Percentiles rank a stretch among this genome's conserved stretches.
These are phyloP conservation scores for Microctonus brassicae DNA, from an alignment of 2,888 invertebrate genomes.

Conservation along the genomic window DNA sequence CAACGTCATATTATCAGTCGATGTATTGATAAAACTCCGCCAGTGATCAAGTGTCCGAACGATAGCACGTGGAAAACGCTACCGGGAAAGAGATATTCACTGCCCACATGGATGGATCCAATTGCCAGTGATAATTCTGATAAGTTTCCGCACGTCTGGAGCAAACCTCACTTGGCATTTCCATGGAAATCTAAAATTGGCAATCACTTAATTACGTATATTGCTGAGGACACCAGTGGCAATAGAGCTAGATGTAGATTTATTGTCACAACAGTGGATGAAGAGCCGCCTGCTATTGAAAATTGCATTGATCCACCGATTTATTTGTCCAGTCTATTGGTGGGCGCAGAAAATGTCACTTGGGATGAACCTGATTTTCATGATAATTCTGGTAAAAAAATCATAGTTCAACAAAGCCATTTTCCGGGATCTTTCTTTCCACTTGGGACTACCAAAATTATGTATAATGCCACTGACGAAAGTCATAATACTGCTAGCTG, in stretches of 20 bases:
- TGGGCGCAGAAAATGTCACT: constrained; percentile 68
- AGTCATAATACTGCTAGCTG: constrained; percentile 75
- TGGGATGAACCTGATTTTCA: constrained; percentile 75
- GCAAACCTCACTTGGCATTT: constrained; percentile 73
- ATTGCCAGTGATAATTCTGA: constrained; percentile 73
- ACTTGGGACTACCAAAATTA: constrained; percentile 73
- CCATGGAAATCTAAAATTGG: constrained; percentile 75
- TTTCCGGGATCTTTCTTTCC: constrained; percentile 70
- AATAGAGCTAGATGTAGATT: constrained; percentile 77
- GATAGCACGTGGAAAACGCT: constrained; percentile 70
- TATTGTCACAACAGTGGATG: constrained; percentile 73
- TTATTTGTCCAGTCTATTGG: constrained; percentile 63
- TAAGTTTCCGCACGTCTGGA: constrained; percentile 72
- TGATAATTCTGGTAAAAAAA: constrained; percentile 73
- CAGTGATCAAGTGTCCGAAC: constrained; percentile 73
- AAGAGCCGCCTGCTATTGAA: constrained; percentile 73
- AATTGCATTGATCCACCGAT: constrained; percentile 74
- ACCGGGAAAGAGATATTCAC: constrained; percentile 71
- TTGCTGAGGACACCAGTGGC: constrained; percentile 74
- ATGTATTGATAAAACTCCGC: constrained; percentile 74
- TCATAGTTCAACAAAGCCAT: constrained; percentile 65
- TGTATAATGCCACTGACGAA: constrained; percentile 74
- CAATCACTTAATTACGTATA: constrained; percentile 73
- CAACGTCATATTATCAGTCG: constrained; percentile 68
- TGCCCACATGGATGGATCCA: constrained; percentile 72